Base-by-base conservation (phyloP, 2,797 vertebrate species). In the Argyrosomus regius region DNA sequence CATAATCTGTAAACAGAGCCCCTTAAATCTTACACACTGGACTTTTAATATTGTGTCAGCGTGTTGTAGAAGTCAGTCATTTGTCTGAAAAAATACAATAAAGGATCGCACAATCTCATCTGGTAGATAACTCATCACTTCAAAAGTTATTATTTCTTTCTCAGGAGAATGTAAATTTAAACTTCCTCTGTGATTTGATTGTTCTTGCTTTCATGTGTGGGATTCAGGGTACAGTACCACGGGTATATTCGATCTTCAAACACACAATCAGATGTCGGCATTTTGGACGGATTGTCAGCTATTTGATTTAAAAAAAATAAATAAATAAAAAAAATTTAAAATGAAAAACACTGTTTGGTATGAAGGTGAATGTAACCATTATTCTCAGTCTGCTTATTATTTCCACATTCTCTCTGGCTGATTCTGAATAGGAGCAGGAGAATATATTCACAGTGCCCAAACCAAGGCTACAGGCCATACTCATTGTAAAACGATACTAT, bases 141-240 rank as follows among this genome's bases (percentile, higher is more conserved):
- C 58, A 66, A 81, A 86, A 71, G 63, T 80, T 80, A 74, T 78
- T 65, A 52, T 77, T 77, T 71, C 58, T 59, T 64, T 75, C 72
- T 78, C 63, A 20, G 24, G 61, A 64, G 57, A 65, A 67, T 87
- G 72, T 71, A 81, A 78, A 87, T 85, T 80, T 69, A 82, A 77
- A 59, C 60, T 69, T 82, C 43, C 14, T 56, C 77, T 53, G 20
- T 22, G 72, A 82, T 79, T 31, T 80, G 43, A 80, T 75, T 85
- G 52, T 59, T 54, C 17, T 13, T 46, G 22, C 12, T 61, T 77
- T 65, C 48, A 4, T 45, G 13, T 49, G 17, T 43, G 10, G 43
- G 49, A 28, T 53, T 53, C 48, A 41, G 45, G 11, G 43, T 52
- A 52, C 35, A 76, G 5, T 48, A 22, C 13, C 4, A n/a, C 28